Evolutionary conservation across 2,888 invertebrate genomes (phyloP).

Genomic region (Polyploca ridens): DNA sequence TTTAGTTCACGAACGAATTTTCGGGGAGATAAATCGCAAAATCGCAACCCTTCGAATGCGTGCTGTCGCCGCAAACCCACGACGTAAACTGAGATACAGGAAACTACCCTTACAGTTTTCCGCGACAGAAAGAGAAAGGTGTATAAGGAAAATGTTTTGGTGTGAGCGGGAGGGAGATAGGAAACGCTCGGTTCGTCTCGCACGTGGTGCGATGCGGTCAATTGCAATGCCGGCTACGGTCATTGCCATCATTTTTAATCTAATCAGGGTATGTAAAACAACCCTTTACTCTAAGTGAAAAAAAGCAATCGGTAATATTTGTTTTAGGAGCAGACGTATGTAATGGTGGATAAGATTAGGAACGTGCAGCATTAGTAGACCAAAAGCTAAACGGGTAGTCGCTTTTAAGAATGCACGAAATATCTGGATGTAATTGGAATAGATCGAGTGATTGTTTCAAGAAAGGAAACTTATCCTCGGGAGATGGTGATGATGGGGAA

Average conservation of each 20-base stretch:
- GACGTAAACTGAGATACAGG: conserved; percentile 69
- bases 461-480: too few relatives aligned
- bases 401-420: too few relatives aligned
- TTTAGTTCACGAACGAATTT: conserved; percentile 38
- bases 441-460: too few relatives aligned
- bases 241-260: conserved; percentile 73
- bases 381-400: too few relatives aligned
- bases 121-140: conserved; percentile 57
- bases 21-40: conserved; percentile 40
- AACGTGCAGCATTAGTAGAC: too few relatives aligned
- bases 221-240: conserved; percentile 76
- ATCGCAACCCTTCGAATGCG: conserved; percentile 42
- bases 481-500: too few relatives aligned
- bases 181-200: conserved; percentile 54
- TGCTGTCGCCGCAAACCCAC: conserved; percentile 57
- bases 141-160: conserved; percentile 47
- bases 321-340: too few relatives aligned
- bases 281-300: too few relatives aligned
- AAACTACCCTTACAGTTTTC: conserved; percentile 73
- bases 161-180: conserved; percentile 54
- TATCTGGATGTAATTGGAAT: too few relatives aligned
- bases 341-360: too few relatives aligned
- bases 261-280: conserved; percentile 25
- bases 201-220: conserved; percentile 80
- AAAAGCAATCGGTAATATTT: not conserved